Percentiles rank a stretch among this genome's conserved stretches.
Conservation (phyloP, 2,797 vertebrate species). For the Clarias platycephalus region DNA sequence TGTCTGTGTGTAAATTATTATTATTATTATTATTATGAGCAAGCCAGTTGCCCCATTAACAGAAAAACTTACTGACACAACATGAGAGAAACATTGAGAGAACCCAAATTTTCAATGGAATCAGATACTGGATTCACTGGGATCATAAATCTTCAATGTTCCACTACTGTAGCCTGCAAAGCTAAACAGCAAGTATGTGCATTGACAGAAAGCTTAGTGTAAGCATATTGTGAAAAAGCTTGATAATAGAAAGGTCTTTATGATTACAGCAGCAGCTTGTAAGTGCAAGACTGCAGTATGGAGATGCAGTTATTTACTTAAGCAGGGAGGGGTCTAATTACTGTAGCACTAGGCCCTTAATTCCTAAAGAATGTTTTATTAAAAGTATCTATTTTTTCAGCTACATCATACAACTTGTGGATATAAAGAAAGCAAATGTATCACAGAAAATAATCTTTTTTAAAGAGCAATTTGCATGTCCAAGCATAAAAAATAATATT, state of each 20-base stretch:
- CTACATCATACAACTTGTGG: background rate
- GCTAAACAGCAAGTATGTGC: background rate
- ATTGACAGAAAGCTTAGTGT: too few relatives aligned
- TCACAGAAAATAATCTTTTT: conserved; percentile 43
- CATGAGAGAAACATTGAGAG: background rate
- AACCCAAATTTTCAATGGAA: background rate
- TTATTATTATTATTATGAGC: background rate
- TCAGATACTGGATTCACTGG: background rate
- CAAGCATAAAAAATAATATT: conserved; percentile 58
- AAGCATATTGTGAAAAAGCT: background rate
- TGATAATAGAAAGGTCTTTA: background rate
- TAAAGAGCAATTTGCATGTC: conserved; percentile 50
- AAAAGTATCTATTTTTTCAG: background rate
- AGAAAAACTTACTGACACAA: background rate
- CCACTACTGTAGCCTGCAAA: background rate
- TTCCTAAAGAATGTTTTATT: background rate
- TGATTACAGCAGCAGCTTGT: background rate
- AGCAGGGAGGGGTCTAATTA: background rate
- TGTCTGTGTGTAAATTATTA: background rate
- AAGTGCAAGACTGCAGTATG: background rate
- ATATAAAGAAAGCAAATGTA: background rate
- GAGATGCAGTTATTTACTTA: background rate
- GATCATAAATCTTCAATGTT: background rate
- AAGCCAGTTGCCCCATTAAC: background rate
- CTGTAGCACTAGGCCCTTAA: background rate